Conservation (phyloP, 2,888 invertebrate species). For the Ophion ellenae region DNA sequence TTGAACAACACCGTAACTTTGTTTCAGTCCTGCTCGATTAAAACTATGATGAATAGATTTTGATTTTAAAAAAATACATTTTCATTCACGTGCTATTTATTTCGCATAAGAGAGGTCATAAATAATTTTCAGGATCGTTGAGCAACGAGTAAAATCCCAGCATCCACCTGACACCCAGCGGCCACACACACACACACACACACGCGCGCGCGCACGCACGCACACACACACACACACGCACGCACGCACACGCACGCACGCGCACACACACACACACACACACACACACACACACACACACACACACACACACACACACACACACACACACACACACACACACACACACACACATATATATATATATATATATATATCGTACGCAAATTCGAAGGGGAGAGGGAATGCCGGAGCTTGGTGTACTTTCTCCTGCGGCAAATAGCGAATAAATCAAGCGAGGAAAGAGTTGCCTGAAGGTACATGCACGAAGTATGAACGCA, state of each 20-base stretch:
- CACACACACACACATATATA: no score
- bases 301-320: no score
- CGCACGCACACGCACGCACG: no score
- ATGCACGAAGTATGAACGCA: constrained; percentile 58
- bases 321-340: no score
- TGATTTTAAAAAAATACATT: background rate
- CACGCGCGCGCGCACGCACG: no score
- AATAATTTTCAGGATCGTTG: background rate
- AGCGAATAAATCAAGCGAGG: constrained; percentile 78
- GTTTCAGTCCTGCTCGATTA: no score
- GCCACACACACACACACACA: no score
- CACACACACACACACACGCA: no score
- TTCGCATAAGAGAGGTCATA: background rate
- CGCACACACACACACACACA: no score
- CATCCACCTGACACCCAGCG: constrained; percentile 50
- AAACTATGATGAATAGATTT: background rate
- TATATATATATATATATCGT: background rate
- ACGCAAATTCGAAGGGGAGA: constrained; percentile 44
- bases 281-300: no score
- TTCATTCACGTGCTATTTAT: background rate
- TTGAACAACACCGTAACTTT: no score
- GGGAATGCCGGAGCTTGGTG: constrained; percentile 18
- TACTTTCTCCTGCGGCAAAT: constrained; percentile 38
- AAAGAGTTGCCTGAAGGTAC: constrained; percentile 78
- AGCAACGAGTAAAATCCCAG: constrained; percentile 41